Evolutionary conservation across 2,888 invertebrate species (phyloP).

Genomic region (Tuta absoluta): DNA sequence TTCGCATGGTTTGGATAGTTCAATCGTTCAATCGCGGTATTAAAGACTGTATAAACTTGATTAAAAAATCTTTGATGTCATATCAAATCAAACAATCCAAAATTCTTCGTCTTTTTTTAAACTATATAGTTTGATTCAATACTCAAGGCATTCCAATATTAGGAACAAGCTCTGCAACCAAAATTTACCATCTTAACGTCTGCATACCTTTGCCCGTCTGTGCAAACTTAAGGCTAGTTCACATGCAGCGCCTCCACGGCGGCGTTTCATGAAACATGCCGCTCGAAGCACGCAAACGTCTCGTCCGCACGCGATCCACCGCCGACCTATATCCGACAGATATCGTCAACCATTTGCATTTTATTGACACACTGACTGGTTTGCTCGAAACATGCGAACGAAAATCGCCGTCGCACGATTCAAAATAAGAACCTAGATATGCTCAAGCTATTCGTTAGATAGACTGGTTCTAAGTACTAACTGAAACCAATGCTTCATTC

Average conservation of each 20-base stretch:
- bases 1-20: too few relatives aligned
- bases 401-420: neutral
- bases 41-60: too few relatives aligned
- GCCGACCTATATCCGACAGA: conserved; percentile 57
- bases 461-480: neutral
- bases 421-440: neutral
- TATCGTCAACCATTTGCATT: conserved; percentile 30
- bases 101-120: too few relatives aligned
- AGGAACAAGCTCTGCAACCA: too few relatives aligned
- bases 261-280: conserved; percentile 63
- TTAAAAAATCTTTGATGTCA: too few relatives aligned
- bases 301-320: conserved; percentile 51
- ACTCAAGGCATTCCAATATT: too few relatives aligned
- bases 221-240: conserved; percentile 47
- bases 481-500: too few relatives aligned
- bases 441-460: neutral
- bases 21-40: too few relatives aligned
- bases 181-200: too few relatives aligned
- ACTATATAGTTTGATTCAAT: too few relatives aligned
- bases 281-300: conserved; percentile 64
- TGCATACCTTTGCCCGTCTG: too few relatives aligned
- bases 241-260: conserved; percentile 50
- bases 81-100: too few relatives aligned
- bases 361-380: conserved; percentile 27
- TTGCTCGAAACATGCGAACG: conserved; percentile 21